Conservation (phyloP, 1,140 invertebrate species). For the Magallana gigas region DNA sequence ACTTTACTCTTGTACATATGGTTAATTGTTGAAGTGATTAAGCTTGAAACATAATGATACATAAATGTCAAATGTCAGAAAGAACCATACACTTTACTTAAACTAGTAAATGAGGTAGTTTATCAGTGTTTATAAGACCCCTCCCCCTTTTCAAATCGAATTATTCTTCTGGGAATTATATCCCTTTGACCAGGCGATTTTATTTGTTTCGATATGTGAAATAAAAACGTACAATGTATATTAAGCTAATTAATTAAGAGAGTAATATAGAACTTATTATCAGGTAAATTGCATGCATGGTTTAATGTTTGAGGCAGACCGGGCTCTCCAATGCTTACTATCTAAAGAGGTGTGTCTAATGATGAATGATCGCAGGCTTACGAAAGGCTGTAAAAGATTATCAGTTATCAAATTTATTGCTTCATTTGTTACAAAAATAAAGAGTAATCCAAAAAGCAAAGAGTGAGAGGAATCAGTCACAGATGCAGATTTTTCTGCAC, state of each 20-base stretch:
- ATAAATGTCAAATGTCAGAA: conserved; percentile 30
- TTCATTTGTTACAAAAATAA: conserved; percentile 17
- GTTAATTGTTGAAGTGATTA: background rate
- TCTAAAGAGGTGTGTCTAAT: conserved; percentile 4
- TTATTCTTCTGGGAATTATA: background rate
- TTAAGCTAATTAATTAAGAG: too few relatives aligned
- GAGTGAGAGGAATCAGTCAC: background rate
- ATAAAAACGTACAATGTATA: background rate
- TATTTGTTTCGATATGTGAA: too few relatives aligned
- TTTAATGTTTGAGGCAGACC: too few relatives aligned
- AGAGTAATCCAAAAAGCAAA: background rate
- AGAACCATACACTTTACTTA: background rate
- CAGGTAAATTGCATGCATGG: too few relatives aligned
- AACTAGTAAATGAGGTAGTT: background rate
- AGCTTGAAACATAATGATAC: background rate
- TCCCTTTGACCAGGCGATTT: conserved; percentile 16
- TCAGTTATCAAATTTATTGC: background rate
- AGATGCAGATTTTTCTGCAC: background rate
- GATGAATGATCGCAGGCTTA: background rate
- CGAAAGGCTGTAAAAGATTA: conserved; percentile 8
- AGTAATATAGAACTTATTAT: too few relatives aligned
- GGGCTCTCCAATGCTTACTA: background rate
- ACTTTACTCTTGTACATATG: background rate
- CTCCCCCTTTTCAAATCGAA: background rate
- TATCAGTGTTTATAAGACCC: background rate